Conservation (phyloP, 2,113 vertebrate species). For the Sinocyclocheilus grahami region DNA sequence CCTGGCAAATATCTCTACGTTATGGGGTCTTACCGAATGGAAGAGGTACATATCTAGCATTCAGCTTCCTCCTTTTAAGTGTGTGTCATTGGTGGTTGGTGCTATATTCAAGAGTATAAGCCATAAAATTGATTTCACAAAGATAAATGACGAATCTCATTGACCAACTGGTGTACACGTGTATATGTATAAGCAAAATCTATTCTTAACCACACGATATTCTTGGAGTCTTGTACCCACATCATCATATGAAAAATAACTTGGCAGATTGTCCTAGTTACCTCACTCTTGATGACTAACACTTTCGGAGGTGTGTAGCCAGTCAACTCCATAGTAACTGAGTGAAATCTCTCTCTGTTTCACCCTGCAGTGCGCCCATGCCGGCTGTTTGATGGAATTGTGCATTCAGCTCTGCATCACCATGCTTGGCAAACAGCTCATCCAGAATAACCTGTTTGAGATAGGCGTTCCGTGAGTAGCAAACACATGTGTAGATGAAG, state of each 20-base stretch:
- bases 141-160: background rate
- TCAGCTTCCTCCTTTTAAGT: background rate
- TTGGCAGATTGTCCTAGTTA: background rate
- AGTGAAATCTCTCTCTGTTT: background rate
- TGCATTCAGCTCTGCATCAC: slow-evolving; percentile 98
- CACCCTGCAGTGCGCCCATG: slow-evolving; percentile 86
- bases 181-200: background rate
- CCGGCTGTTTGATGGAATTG: slow-evolving; percentile 95
- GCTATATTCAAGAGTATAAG: background rate
- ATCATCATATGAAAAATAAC: slow-evolving; percentile 5
- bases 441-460: slow-evolving; percentile 98
- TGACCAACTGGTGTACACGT: background rate
- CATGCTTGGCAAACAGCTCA: slow-evolving; percentile 97
- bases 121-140: background rate
- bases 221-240: background rate
- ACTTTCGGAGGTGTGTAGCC: background rate
- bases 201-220: background rate
- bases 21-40: slow-evolving; percentile 92
- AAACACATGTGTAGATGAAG: background rate
- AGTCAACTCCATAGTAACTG: background rate
- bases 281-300: slow-evolving; percentile 5
- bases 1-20: slow-evolving; percentile 94
- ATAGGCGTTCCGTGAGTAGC: slow-evolving; percentile 93
- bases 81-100: background rate
- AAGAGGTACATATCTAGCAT: slow-evolving; percentile 83